phyloP scores from a whole-genome alignment of 2,113 vertebrate species.

The Corvus moneduloides region DNA sequence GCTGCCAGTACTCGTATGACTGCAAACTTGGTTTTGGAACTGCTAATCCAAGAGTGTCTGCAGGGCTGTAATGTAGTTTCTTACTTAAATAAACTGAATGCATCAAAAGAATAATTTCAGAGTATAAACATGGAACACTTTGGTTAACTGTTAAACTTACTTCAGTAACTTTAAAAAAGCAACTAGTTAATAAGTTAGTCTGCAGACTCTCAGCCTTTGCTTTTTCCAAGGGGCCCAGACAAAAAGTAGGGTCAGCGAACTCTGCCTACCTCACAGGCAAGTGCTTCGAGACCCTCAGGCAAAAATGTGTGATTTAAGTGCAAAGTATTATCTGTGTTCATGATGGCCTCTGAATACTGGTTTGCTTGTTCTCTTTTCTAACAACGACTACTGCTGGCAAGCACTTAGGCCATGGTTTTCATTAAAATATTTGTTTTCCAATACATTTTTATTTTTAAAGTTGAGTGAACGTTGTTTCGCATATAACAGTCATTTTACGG shows the following conservation, averaged over 20 bases:
- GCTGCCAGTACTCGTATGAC: neutral
- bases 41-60: neutral
- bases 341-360: neutral
- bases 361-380: neutral
- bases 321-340: neutral
- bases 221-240: neutral
- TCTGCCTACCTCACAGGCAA: neutral
- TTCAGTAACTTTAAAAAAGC: neutral
- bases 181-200: slow-evolving; percentile 4
- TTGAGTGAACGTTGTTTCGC: neutral
- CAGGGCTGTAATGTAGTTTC: neutral
- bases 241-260: neutral
- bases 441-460: slow-evolving; percentile 58
- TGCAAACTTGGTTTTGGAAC: slow-evolving; percentile 34
- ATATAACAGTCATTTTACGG: neutral
- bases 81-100: neutral
- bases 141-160: neutral
- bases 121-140: neutral
- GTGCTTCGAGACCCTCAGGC: neutral
- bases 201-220: neutral
- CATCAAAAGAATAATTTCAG: neutral
- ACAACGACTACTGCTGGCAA: neutral
- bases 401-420: neutral
- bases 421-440: slow-evolving; percentile 66
- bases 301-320: neutral